These are phyloP conservation scores for Arnoldichthys spilopterus DNA, from an alignment of 2,797 vertebrate species.

Conservation along the genomic window DNA sequence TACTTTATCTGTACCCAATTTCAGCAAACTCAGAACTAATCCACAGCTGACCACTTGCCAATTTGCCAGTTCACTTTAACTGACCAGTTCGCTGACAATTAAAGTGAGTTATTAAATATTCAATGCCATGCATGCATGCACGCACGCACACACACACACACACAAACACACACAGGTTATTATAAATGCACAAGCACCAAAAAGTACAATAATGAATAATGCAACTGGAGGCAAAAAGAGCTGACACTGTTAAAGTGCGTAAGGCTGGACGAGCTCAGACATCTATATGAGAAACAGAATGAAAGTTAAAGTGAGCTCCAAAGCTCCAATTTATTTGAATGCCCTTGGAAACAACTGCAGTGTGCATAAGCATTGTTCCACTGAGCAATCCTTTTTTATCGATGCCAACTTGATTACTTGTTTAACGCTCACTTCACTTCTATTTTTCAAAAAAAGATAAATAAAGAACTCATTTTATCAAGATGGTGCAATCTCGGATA, in stretches of 20 bases:
- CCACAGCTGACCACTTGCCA: neutral
- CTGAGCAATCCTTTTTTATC: slow-evolving; percentile 14
- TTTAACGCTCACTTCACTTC: slow-evolving; percentile 27
- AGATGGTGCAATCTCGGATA: slow-evolving; percentile 5
- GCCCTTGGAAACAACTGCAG: slow-evolving; percentile 20
- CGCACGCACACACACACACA: slow-evolving; percentile 51
- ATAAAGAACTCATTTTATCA: slow-evolving; percentile 23
- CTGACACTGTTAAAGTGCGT: slow-evolving; percentile 65
- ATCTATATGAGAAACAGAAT: slow-evolving; percentile 44
- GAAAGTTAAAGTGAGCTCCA: slow-evolving; percentile 29
- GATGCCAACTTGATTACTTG: slow-evolving; percentile 29
- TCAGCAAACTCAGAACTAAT: neutral
- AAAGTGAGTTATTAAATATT: slow-evolving; percentile 17
- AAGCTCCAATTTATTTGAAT: slow-evolving; percentile 8
- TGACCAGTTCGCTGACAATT: slow-evolving; percentile 17
- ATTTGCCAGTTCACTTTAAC: neutral
- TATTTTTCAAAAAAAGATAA: slow-evolving; percentile 20
- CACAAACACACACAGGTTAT: slow-evolving; percentile 40
- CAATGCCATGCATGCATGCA: slow-evolving; percentile 9
- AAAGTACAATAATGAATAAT: slow-evolving; percentile 67
- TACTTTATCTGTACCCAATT: neutral
- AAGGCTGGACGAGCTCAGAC: slow-evolving; percentile 17
- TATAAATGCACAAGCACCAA: slow-evolving; percentile 57
- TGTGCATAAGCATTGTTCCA: slow-evolving; percentile 19
- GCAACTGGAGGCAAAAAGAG: slow-evolving; percentile 64